Conservation (phyloP, 2,113 vertebrate genomes). For the Triplophysa siluroides region DNA sequence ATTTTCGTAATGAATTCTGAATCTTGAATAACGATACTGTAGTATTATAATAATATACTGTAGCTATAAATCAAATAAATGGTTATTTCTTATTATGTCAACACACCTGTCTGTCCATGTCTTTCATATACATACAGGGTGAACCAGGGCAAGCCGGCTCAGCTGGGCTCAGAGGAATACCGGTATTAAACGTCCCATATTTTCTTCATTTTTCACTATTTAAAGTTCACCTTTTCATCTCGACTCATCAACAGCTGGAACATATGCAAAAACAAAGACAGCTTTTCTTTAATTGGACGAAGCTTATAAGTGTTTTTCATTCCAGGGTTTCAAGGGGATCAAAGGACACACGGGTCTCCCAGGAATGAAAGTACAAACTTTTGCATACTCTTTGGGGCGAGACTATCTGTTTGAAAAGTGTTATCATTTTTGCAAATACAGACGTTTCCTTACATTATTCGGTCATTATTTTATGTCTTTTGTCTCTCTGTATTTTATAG, state of each 20-base stretch:
- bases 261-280: conserved; percentile 25
- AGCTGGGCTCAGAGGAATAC: conserved; percentile 85
- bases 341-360: conserved; percentile 80
- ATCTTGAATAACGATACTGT: neutral
- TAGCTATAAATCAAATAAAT: neutral
- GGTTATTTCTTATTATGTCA: too few relatives aligned
- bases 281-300: neutral
- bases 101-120: neutral
- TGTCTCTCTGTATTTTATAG: conserved; percentile 65
- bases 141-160: conserved; percentile 82
- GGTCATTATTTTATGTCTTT: neutral
- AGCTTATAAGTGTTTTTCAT: conserved; percentile 26
- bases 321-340: conserved; percentile 85
- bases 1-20: neutral
- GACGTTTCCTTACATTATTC: neutral
- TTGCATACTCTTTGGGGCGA: neutral
- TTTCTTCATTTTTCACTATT: neutral
- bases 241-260: neutral
- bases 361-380: conserved; percentile 73
- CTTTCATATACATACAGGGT: conserved; percentile 73
- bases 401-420: neutral
- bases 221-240: too few relatives aligned
- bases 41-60: neutral
- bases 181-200: conserved; percentile 71
- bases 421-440: neutral